Percentiles rank a stretch among this genome's conserved stretches.
Evolutionary conservation across 2,113 vertebrate genomes (phyloP).

Genomic region (Mohoua ochrocephala): DNA sequence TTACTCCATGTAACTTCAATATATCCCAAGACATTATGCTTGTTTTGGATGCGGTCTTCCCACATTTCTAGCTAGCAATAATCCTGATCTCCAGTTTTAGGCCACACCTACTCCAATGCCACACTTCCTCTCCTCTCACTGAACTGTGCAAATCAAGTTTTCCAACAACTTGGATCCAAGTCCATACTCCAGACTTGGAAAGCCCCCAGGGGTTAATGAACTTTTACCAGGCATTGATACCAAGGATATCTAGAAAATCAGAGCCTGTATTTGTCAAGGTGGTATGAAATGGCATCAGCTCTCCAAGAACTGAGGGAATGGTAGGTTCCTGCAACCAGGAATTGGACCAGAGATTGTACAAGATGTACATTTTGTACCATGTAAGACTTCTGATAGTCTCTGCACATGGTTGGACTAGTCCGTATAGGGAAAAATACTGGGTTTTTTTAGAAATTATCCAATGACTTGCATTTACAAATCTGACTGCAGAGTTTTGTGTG

Average conservation of each 20-base stretch:
- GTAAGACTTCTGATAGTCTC: neutral
- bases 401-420: neutral
- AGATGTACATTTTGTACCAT: neutral
- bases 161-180: neutral
- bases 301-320: neutral
- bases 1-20: neutral
- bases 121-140: neutral
- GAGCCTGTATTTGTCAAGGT: neutral
- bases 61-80: neutral
- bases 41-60: neutral
- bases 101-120: neutral
- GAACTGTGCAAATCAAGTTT: neutral
- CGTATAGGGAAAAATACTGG: neutral
- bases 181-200: neutral
- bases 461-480: neutral
- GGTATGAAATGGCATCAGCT: neutral
- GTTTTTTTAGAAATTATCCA: neutral
- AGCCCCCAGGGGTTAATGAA: neutral
- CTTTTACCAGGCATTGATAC: neutral
- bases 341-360: neutral
- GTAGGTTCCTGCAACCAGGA: neutral
- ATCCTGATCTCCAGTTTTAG: neutral
- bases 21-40: neutral
- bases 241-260: neutral
- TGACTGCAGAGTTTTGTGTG: neutral